phyloP scores from a whole-genome alignment of 2,113 vertebrate species.

The Sturnus vulgaris region DNA sequence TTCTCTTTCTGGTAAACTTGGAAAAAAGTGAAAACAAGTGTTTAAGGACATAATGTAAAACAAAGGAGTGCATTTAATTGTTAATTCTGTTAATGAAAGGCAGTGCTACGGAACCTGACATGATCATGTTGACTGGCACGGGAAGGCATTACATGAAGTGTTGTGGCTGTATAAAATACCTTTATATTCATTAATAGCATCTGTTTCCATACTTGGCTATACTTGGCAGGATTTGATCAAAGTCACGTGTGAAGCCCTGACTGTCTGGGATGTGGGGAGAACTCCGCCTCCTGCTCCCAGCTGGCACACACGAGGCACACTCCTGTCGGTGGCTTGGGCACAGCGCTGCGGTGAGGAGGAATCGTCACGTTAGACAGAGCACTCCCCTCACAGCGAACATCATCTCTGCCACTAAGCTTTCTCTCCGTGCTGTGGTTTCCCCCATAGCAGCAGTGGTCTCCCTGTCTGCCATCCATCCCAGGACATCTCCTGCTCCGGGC shows the following conservation, averaged over 20 bases:
- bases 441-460: background rate
- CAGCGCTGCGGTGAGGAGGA: background rate
- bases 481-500: background rate
- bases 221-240: background rate
- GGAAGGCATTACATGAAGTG: background rate
- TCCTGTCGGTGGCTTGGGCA: background rate
- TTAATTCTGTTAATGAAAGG: background rate
- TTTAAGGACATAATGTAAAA: background rate
- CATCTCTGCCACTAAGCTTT: accelerated
- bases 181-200: background rate
- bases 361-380: background rate
- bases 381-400: background rate
- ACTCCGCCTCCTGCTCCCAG: background rate
- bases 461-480: background rate
- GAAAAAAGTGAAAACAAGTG: background rate
- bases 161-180: background rate
- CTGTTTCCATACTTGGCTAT: background rate
- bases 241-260: background rate
- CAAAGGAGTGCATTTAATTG: background rate
- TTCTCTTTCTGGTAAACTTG: background rate
- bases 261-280: background rate
- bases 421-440: background rate
- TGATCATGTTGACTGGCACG: background rate
- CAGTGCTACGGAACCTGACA: background rate
- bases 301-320: background rate